phyloP scores from a whole-genome alignment of 2,113 vertebrate species.

The Otolemur garnettii region DNA sequence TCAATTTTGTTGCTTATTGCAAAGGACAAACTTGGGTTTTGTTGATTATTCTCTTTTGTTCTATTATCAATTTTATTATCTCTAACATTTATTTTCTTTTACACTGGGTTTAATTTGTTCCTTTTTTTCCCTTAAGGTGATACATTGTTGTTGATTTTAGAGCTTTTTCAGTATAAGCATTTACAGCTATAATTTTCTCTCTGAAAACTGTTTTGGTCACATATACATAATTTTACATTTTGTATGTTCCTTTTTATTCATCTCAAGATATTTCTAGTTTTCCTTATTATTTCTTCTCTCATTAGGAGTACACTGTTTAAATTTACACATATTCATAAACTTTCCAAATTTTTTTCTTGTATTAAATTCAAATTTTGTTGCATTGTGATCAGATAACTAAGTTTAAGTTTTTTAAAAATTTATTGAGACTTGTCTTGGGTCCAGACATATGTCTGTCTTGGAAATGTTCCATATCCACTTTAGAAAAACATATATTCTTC shows the following conservation, averaged over 20 bases:
- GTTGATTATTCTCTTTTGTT: background rate
- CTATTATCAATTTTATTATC: background rate
- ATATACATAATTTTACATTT: background rate
- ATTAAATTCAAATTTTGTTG: background rate
- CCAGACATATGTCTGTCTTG: background rate
- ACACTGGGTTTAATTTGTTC: background rate
- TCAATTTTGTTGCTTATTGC: conserved; percentile 51
- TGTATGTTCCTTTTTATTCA: conserved; percentile 28
- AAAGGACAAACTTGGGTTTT: background rate
- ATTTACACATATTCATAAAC: background rate
- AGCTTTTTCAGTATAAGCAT: background rate
- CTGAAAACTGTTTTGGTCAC: background rate
- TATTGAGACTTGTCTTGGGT: background rate
- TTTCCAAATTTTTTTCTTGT: conserved; percentile 34
- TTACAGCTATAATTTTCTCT: background rate
- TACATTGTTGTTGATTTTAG: background rate
- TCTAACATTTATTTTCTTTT: background rate
- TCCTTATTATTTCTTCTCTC: conserved; percentile 37
- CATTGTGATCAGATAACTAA: background rate
- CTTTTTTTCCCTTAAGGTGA: background rate
- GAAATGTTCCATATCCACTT: background rate
- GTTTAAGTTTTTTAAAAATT: background rate
- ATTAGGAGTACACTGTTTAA: background rate
- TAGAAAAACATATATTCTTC: background rate
- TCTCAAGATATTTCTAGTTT: conserved; percentile 5